Conservation (phyloP, 2,797 vertebrate genomes). For the Melanotaenia pygmaea region DNA sequence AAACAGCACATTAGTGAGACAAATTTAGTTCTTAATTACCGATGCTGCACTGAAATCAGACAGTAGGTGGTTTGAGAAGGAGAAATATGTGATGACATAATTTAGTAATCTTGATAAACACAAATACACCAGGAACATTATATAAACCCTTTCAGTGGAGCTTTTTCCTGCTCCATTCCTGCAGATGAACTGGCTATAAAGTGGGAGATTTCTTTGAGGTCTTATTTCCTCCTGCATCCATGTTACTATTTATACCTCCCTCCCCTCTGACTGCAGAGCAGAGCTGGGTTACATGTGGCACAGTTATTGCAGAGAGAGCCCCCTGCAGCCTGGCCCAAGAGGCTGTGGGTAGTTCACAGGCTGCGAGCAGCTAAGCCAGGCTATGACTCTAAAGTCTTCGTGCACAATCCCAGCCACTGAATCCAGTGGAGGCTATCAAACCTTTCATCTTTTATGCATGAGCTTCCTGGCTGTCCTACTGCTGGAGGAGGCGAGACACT, state of each 20-base stretch:
- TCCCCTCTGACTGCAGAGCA: constrained; percentile 53
- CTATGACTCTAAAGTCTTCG: constrained; percentile 57
- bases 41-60: constrained; percentile 41
- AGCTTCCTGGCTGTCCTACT: constrained; percentile 85
- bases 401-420: constrained; percentile 41
- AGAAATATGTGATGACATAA: constrained; percentile 45
- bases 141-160: background rate
- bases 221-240: constrained; percentile 49
- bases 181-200: constrained; percentile 28
- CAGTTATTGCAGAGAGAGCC: constrained; percentile 66
- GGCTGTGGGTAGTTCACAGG: constrained; percentile 66
- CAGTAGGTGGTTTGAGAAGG: constrained; percentile 28
- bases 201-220: constrained; percentile 42
- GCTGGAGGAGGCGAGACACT: constrained; percentile 80
- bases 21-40: constrained; percentile 43
- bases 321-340: constrained; percentile 54
- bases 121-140: constrained; percentile 23
- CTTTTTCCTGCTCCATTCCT: constrained; percentile 15
- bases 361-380: constrained; percentile 55
- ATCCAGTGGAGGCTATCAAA: constrained; percentile 87
- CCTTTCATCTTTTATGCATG: constrained; percentile 96
- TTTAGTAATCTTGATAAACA: constrained; percentile 37
- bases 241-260: constrained; percentile 73
- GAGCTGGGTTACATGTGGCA: constrained; percentile 69
- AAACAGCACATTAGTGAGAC: constrained; percentile 48